A percentile compares a stretch with the other conserved stretches of the same genome.
Conservation (phyloP, 2,888 invertebrate species). For the Habrosyne pyritoides region DNA sequence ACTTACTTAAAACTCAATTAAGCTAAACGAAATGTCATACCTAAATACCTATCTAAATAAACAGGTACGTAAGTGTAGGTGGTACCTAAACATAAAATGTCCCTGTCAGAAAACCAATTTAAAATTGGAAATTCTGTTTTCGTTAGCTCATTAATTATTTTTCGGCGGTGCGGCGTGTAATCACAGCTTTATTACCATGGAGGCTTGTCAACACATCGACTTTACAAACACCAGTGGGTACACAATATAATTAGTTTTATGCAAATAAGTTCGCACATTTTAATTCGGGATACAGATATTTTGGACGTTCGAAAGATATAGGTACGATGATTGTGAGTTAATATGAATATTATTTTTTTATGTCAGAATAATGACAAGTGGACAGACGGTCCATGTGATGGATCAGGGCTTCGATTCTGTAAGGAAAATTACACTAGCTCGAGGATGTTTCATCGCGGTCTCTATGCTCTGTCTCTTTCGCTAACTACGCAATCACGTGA, state of each 20-base stretch:
- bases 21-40: not conserved
- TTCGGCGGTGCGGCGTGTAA: conserved; percentile 30
- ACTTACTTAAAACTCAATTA: conserved; percentile 10
- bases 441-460: too few relatives aligned
- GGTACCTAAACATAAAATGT: conserved; percentile 26
- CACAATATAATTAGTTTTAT: conserved; percentile 54
- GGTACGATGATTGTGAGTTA: conserved; percentile 3
- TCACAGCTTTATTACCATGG: conserved; percentile 37
- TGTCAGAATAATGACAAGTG: too few relatives aligned
- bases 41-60: not conserved
- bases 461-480: too few relatives aligned
- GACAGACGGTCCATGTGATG: too few relatives aligned
- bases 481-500: too few relatives aligned
- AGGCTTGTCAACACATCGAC: conserved; percentile 36
- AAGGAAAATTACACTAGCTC: too few relatives aligned
- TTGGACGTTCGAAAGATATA: conserved; percentile 3
- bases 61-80: not conserved
- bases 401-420: too few relatives aligned
- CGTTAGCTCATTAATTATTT: conserved; percentile 42
- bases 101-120: conserved; percentile 30
- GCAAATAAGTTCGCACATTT: conserved; percentile 42
- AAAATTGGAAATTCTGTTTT: conserved; percentile 35
- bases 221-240: conserved; percentile 37
- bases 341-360: conserved; percentile 12
- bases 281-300: conserved; percentile 26